Evolutionary conservation across 1,140 invertebrate genomes (phyloP).

Genomic region (Triops cancriformis): DNA sequence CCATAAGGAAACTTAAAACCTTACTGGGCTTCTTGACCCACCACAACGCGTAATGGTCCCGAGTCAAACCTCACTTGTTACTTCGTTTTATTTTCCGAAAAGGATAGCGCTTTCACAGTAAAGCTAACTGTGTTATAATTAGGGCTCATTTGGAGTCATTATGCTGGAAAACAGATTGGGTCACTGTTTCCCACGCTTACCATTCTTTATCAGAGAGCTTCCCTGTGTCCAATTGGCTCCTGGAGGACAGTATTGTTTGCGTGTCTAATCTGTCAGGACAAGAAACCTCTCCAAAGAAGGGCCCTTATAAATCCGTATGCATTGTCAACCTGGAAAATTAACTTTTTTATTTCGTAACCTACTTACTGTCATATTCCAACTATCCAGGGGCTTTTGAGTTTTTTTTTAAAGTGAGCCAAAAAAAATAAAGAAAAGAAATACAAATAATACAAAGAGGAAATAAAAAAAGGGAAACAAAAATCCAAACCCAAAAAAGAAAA

Average conservation of each 20-base stretch:
- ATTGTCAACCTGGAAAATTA: too few relatives aligned
- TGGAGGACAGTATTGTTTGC: background rate
- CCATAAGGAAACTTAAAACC: background rate
- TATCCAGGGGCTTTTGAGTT: too few relatives aligned
- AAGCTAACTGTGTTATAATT: background rate
- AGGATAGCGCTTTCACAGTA: background rate
- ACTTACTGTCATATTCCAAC: too few relatives aligned
- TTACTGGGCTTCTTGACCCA: background rate
- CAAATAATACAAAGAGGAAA: too few relatives aligned
- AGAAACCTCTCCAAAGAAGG: background rate
- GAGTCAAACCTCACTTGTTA: background rate
- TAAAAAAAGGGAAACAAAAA: too few relatives aligned
- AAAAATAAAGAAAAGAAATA: too few relatives aligned
- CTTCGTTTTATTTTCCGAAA: background rate
- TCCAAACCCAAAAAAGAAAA: too few relatives aligned
- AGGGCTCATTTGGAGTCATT: background rate
- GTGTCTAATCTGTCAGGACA: background rate
- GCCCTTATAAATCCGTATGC: too few relatives aligned
- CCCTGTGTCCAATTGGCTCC: background rate
- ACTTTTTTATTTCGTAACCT: too few relatives aligned
- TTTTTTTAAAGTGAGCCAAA: too few relatives aligned
- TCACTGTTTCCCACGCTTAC: background rate
- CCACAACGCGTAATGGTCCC: background rate
- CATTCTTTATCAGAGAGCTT: too few relatives aligned
- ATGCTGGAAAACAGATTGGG: background rate